phyloP scores from a whole-genome alignment of 2,113 vertebrate genomes.

The Donacobius atricapilla region DNA sequence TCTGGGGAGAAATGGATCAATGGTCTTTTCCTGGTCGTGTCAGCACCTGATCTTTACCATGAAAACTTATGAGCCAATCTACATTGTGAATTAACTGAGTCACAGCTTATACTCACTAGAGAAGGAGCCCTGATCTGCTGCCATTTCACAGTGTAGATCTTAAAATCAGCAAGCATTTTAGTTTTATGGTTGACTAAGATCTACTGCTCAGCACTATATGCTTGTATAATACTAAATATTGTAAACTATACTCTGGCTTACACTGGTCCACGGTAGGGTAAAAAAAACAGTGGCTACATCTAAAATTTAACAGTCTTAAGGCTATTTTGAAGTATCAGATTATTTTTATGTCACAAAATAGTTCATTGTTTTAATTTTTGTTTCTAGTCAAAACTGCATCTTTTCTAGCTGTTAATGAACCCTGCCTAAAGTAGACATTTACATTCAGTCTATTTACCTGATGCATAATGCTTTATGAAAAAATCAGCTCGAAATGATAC shows the following conservation, averaged over 20 bases:
- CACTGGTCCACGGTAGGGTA: background rate
- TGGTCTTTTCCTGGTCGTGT: background rate
- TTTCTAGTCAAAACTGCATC: slow-evolving; percentile 40
- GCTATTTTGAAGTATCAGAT: background rate
- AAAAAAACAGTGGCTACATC: background rate
- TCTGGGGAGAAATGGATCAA: background rate
- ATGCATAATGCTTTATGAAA: slow-evolving; percentile 64
- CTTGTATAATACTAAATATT: background rate
- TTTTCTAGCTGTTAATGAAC: slow-evolving; percentile 56
- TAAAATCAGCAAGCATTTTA: slow-evolving; percentile 29
- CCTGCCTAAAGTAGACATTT: slow-evolving; percentile 66
- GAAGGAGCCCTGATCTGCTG: background rate
- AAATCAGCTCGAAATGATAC: slow-evolving; percentile 64
- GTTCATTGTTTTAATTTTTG: slow-evolving; percentile 7
- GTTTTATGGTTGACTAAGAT: slow-evolving; percentile 13
- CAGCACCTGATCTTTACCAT: background rate
- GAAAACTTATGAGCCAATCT: slow-evolving; percentile 9
- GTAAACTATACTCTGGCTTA: background rate
- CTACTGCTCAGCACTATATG: background rate
- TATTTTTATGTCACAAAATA: background rate
- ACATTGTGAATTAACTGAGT: background rate
- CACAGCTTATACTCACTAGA: background rate
- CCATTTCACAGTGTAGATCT: background rate
- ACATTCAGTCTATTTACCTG: slow-evolving; percentile 71
- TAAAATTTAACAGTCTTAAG: background rate